phyloP scores from a whole-genome alignment of 2,888 invertebrate genomes.

The Polydrusus pterygomalis region DNA sequence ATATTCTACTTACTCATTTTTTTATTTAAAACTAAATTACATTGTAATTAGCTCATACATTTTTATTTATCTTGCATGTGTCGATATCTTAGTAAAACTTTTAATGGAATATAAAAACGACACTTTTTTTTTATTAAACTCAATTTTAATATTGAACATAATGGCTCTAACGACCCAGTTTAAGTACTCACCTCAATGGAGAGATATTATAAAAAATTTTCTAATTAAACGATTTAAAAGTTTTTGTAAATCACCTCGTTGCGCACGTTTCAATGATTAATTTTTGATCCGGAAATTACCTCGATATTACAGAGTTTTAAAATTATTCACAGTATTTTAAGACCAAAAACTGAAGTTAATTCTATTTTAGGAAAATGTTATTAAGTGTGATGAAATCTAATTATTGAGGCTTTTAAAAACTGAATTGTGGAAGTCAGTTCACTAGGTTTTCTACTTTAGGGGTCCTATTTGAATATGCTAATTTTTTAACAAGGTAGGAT shows the following conservation, averaged over 20 bases:
- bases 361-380: not conserved
- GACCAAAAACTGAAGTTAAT: not conserved
- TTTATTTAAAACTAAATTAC: not conserved
- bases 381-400: not conserved
- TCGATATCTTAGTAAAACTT: not conserved
- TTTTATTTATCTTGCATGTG: not conserved
- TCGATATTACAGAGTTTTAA: not conserved
- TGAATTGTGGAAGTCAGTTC: too few species aligned
- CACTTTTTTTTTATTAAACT: too few species aligned
- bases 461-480: too few species aligned
- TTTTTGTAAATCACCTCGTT: not conserved
- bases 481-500: too few species aligned
- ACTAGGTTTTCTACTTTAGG: too few species aligned
- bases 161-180: not conserved
- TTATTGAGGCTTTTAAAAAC: too few species aligned
- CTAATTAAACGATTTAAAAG: not conserved
- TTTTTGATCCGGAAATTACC: conserved; percentile 7
- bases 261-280: not conserved
- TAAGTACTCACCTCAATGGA: not conserved
- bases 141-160: not conserved
- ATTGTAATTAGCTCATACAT: not conserved
- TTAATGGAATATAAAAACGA: not conserved
- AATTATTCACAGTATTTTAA: not conserved
- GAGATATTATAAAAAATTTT: not conserved
- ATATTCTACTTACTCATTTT: too few species aligned